Conservation (phyloP, 1,140 invertebrate genomes). For the Globodera ellingtonae region DNA sequence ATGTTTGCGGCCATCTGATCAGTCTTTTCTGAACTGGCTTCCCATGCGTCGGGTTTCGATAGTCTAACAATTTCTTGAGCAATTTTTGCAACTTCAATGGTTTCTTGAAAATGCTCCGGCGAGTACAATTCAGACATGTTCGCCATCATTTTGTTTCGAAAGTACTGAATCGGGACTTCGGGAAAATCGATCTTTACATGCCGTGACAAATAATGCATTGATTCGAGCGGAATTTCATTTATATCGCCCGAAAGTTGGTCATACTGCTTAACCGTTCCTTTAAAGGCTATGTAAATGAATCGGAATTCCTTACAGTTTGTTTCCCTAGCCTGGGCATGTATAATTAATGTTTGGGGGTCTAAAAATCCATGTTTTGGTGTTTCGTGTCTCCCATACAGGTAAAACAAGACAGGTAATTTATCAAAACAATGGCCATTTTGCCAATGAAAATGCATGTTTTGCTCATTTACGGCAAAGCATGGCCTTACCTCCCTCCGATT, state of each 20-base stretch:
- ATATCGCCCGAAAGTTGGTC: background rate
- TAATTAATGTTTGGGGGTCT: background rate
- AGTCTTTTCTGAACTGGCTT: background rate
- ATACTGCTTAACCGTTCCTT: background rate
- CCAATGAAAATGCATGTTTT: slow-evolving; percentile 15
- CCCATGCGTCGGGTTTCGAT: background rate
- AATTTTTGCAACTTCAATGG: background rate
- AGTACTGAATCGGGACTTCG: background rate
- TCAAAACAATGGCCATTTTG: slow-evolving; percentile 11
- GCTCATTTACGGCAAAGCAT: slow-evolving; percentile 2
- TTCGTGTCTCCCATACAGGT: background rate
- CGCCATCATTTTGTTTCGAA: slow-evolving; percentile 15
- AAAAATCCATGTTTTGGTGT: background rate
- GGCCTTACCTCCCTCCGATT: background rate
- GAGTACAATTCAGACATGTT: slow-evolving; percentile 10
- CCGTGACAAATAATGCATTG: background rate
- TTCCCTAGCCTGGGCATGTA: background rate
- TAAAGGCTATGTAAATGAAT: background rate
- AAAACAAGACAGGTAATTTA: slow-evolving; percentile 2
- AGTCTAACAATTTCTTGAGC: background rate
- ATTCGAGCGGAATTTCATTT: background rate
- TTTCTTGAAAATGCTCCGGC: slow-evolving; percentile 1
- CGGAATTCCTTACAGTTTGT: background rate
- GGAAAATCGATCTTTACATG: slow-evolving; percentile 9
- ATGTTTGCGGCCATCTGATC: slow-evolving; percentile 11